phyloP scores from a whole-genome alignment of 2,888 invertebrate species.

The Rhingia campestris region DNA sequence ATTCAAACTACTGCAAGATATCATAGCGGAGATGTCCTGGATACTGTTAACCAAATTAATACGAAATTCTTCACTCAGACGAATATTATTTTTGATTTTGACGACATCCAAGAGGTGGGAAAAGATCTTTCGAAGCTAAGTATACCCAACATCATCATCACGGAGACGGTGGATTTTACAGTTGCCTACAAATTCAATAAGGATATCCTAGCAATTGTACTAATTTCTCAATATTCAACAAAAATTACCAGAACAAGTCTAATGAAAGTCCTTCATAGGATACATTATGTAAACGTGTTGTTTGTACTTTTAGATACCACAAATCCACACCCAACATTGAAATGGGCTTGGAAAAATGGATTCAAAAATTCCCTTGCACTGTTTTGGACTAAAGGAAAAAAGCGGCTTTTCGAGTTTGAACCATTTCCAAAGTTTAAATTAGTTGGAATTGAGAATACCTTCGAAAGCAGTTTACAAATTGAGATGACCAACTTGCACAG shows the following conservation, averaged over 20 bases:
- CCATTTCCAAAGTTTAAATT: neutral
- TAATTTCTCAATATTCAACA: neutral
- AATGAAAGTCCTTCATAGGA: neutral
- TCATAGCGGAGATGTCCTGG: neutral
- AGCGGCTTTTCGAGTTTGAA: neutral
- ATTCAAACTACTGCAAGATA: neutral
- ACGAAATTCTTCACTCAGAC: neutral
- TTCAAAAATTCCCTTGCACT: slow-evolving; percentile 76
- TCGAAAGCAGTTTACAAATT: neutral
- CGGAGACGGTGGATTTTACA: neutral
- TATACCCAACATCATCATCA: neutral
- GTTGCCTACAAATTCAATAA: neutral
- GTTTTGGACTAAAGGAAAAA: neutral
- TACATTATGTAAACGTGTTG: neutral
- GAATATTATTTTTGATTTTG: slow-evolving; percentile 9
- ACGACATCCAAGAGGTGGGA: neutral
- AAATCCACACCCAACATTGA: neutral
- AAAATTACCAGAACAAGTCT: neutral
- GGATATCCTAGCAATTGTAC: neutral
- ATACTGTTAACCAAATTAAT: neutral
- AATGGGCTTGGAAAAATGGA: slow-evolving; percentile 75
- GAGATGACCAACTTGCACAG: neutral
- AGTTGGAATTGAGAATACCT: neutral
- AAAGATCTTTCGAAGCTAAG: neutral
- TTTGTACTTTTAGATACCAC: neutral